These are phyloP conservation scores for Phataginus tricuspis DNA, from an alignment of 2,797 vertebrate genomes.

Conservation along the genomic window DNA sequence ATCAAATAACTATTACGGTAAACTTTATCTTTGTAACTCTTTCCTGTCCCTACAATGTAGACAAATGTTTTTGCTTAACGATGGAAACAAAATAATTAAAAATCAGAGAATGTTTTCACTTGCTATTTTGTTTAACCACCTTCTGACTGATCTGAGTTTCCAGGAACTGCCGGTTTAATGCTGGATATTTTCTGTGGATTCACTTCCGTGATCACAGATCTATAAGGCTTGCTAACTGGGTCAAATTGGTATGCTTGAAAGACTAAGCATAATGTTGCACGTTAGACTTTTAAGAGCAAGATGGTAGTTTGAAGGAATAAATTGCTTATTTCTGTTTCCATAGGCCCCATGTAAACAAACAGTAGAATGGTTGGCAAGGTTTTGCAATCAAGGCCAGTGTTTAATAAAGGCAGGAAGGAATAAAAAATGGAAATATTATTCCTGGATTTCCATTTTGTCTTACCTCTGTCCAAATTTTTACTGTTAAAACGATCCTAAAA, in stretches of 20 bases:
- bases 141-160: conserved; percentile 34
- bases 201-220: background rate
- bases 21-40: conserved; percentile 22
- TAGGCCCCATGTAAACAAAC: conserved; percentile 67
- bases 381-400: conserved; percentile 51
- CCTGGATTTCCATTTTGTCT: conserved; percentile 63
- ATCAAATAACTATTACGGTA: conserved; percentile 39
- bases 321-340: conserved; percentile 61
- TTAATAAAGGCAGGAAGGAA: conserved; percentile 68
- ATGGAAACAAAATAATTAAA: conserved; percentile 59
- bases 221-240: conserved; percentile 7
- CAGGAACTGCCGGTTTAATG: background rate
- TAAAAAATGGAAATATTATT: conserved; percentile 66
- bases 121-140: background rate
- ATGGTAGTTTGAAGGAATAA: conserved; percentile 53
- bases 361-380: conserved; percentile 62
- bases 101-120: conserved; percentile 43
- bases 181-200: background rate
- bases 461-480: conserved; percentile 58
- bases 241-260: background rate
- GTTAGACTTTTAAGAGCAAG: conserved; percentile 54
- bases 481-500: conserved; percentile 67
- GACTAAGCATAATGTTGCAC: background rate
- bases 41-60: background rate
- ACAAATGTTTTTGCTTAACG: conserved; percentile 53